Conservation (phyloP, 2,888 invertebrate genomes). For the Labia minor region DNA sequence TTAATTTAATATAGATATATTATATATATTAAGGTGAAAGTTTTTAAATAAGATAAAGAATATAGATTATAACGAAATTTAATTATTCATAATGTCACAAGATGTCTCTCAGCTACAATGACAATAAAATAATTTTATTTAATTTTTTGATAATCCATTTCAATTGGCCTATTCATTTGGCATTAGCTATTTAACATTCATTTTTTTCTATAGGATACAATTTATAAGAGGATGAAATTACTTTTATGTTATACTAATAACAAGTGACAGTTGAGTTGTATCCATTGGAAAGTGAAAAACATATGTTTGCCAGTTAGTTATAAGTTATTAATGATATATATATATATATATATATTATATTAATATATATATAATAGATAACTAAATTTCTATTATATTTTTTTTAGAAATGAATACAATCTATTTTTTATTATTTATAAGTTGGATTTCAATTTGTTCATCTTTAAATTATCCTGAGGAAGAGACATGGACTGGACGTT, state of each 20-base stretch:
- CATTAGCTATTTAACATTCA: neutral
- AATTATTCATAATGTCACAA: neutral
- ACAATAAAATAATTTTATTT: too few species aligned
- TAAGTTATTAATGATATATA: neutral
- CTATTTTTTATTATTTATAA: neutral
- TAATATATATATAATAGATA: too few species aligned
- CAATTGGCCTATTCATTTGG: neutral
- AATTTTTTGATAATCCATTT: neutral
- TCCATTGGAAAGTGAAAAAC: neutral
- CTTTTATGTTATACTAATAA: neutral
- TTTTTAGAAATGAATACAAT: neutral
- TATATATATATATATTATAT: neutral
- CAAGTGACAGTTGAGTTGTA: neutral
- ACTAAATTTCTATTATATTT: too few species aligned
- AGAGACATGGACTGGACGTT: constrained; percentile 35
- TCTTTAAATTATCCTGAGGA: neutral
- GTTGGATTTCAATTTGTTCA: neutral
- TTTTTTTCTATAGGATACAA: neutral
- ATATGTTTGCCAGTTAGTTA: neutral
- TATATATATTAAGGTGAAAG: too few species aligned
- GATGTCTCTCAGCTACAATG: neutral
- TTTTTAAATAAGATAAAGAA: too few species aligned
- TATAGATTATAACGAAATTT: too few species aligned
- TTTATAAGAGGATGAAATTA: neutral
- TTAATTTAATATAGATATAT: too few species aligned